Percentiles rank a stretch among this genome's conserved stretches.
These are phyloP conservation scores for Cydia amplana DNA, from an alignment of 1,140 invertebrate genomes.

Conservation along the genomic window DNA sequence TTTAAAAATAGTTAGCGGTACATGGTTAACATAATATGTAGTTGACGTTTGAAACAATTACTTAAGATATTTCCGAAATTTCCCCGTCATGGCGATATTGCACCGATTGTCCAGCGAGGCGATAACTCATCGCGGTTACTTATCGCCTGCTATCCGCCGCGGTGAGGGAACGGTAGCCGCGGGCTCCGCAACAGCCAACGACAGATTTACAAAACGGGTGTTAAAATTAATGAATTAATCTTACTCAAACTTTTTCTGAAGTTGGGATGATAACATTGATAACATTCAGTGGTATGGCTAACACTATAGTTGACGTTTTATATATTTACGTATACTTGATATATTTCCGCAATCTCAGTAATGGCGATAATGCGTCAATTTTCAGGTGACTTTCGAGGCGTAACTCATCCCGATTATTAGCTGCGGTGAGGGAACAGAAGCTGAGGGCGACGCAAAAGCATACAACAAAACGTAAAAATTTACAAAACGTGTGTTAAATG, in stretches of 20 bases:
- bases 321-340: not conserved
- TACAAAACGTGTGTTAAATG: too few relatives aligned
- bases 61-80: not conserved
- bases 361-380: slow-evolving; percentile 34
- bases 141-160: slow-evolving; percentile 50
- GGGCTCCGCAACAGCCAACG: slow-evolving; percentile 36
- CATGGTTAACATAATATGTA: too few relatives aligned
- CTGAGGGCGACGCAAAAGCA: slow-evolving; percentile 41
- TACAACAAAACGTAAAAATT: too few relatives aligned
- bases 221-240: too few relatives aligned
- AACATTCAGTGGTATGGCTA: too few relatives aligned
- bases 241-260: too few relatives aligned
- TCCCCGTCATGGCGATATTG: slow-evolving; percentile 5
- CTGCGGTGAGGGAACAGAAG: slow-evolving; percentile 51
- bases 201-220: slow-evolving; percentile 15
- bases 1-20: too few relatives aligned
- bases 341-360: not conserved
- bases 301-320: not conserved
- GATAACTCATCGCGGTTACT: slow-evolving; percentile 49
- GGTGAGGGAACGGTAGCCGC: slow-evolving; percentile 54
- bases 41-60: not conserved
- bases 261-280: too few relatives aligned
- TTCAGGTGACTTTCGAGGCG: slow-evolving; percentile 8
- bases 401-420: slow-evolving; percentile 48
- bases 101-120: slow-evolving; percentile 41